phyloP scores from a whole-genome alignment of 2,113 vertebrate species.

The Macrotis lagotis region DNA sequence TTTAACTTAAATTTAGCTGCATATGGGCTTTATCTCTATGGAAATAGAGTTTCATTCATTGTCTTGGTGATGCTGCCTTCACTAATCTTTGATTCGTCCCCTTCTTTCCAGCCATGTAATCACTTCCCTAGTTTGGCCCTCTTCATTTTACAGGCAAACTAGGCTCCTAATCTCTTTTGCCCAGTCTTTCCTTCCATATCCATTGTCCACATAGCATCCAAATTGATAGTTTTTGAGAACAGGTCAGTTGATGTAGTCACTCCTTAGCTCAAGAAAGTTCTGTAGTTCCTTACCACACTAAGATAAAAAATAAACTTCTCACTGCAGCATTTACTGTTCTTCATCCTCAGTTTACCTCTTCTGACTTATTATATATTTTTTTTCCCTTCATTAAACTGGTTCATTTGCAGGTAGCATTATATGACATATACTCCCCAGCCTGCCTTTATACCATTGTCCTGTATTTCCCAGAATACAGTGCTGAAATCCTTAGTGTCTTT shows the following conservation, averaged over 20 bases:
- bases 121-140: background rate
- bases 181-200: background rate
- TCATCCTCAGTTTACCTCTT: background rate
- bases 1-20: background rate
- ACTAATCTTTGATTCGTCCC: background rate
- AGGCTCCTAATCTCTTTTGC: background rate
- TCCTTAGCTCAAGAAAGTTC: background rate
- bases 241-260: background rate
- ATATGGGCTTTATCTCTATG: background rate
- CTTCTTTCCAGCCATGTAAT: background rate
- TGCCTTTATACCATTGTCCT: background rate
- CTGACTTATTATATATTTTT: background rate
- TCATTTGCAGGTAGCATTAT: background rate
- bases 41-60: background rate
- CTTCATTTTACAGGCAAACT: background rate
- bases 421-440: background rate
- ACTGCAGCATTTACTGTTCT: background rate
- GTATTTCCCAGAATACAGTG: background rate
- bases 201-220: background rate
- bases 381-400: background rate
- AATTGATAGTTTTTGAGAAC: background rate
- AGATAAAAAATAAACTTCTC: background rate
- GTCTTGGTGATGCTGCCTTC: background rate
- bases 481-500: background rate
- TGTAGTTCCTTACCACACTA: background rate